phyloP scores from a whole-genome alignment of 1,140 invertebrate species.

The Lasioglossum baleicum region DNA sequence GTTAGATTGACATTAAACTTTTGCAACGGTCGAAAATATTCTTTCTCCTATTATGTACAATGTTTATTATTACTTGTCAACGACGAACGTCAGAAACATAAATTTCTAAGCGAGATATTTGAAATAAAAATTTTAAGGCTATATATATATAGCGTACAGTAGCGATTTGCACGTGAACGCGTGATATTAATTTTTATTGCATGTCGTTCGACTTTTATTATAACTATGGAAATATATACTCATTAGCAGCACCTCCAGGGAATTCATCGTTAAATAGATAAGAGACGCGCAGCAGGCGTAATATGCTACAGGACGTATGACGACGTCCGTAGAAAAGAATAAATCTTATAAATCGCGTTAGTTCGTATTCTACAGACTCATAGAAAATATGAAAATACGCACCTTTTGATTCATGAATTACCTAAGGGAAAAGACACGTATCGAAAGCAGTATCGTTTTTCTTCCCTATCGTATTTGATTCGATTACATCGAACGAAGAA shows the following conservation, averaged over 20 bases:
- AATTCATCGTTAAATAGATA: slow-evolving; percentile 28
- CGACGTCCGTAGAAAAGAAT: slow-evolving; percentile 14
- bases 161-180: too few species aligned
- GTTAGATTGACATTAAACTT: too few species aligned
- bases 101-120: too few species aligned
- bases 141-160: too few species aligned
- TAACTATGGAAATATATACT: not conserved
- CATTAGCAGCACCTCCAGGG: slow-evolving; percentile 34
- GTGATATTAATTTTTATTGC: too few species aligned
- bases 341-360: slow-evolving; percentile 6
- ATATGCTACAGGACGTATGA: not conserved
- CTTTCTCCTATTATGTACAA: too few species aligned
- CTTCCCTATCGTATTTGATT: not conserved
- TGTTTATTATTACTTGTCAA: too few species aligned
- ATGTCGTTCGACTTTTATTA: too few species aligned
- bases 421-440: slow-evolving; percentile 35
- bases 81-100: too few species aligned
- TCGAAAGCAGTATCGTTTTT: not conserved
- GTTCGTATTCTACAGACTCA: slow-evolving; percentile 30
- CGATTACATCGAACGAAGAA: slow-evolving; percentile 13
- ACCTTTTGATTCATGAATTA: slow-evolving; percentile 26
- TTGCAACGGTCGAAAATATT: too few species aligned
- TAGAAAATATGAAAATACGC: slow-evolving; percentile 15
- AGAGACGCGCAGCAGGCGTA: too few species aligned
- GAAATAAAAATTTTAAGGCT: too few species aligned